A percentile compares a stretch with the other conserved stretches of the same genome.
Conservation (phyloP, 2,113 vertebrate species). For the Sigmodon hispidus region DNA sequence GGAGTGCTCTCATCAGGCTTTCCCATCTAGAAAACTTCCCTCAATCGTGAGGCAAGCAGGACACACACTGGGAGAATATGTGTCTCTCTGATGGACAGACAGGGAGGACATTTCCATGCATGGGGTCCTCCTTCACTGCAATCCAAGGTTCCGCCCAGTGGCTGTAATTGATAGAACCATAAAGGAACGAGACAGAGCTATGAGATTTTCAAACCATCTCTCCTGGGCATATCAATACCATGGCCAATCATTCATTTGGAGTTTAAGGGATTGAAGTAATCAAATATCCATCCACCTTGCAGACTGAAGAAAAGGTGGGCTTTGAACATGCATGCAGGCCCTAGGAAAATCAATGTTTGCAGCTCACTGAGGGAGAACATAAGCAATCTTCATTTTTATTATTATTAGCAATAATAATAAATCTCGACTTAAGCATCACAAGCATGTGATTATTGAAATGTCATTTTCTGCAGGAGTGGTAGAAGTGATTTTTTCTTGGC, state of each 20-base stretch:
- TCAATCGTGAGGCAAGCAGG: background rate
- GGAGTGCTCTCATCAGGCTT: background rate
- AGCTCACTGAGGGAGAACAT: background rate
- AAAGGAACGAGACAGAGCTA: background rate
- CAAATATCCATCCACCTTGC: slow-evolving; percentile 63
- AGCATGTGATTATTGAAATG: background rate
- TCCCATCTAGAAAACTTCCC: background rate
- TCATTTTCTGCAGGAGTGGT: background rate
- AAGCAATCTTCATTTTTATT: background rate
- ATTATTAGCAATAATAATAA: slow-evolving; percentile 35
- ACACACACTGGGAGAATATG: background rate
- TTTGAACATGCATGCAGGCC: background rate
- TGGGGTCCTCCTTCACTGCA: background rate
- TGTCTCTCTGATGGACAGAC: slow-evolving; percentile 15
- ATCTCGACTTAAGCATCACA: background rate
- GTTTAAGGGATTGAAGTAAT: slow-evolving; percentile 62
- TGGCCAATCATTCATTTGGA: slow-evolving; percentile 63
- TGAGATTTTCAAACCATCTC: slow-evolving; percentile 54
- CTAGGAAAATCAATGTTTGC: slow-evolving; percentile 1
- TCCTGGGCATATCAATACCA: slow-evolving; percentile 51
- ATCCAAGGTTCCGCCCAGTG: background rate
- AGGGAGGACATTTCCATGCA: background rate
- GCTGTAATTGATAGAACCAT: slow-evolving; percentile 50
- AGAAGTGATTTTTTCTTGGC: background rate
- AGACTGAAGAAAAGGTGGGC: background rate